A percentile compares a stretch with the other conserved stretches of the same genome.
Conservation (phyloP, 2,113 vertebrate genomes). For the Chaetura pelagica region DNA sequence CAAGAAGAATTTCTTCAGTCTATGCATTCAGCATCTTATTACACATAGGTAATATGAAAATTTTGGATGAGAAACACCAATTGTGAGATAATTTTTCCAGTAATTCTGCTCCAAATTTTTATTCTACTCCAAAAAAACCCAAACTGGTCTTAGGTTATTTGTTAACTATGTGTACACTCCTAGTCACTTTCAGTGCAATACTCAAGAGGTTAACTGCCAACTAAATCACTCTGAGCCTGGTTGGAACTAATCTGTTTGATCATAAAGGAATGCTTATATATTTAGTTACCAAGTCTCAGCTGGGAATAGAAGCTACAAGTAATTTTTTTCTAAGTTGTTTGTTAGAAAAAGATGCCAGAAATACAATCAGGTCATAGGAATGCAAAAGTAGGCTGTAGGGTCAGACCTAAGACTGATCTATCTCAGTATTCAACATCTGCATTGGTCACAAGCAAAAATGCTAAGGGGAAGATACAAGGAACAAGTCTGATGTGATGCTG, state of each 20-base stretch:
- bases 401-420: neutral
- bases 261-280: neutral
- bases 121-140: neutral
- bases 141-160: neutral
- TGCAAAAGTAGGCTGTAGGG: neutral
- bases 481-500: neutral
- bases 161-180: neutral
- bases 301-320: neutral
- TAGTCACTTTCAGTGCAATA: neutral
- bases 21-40: neutral
- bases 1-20: neutral
- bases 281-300: neutral
- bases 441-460: neutral
- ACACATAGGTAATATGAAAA: neutral
- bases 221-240: neutral
- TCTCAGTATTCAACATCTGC: neutral
- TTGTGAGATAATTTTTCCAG: neutral
- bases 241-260: neutral
- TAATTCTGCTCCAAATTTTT: slow-evolving; percentile 1
- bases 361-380: neutral
- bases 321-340: neutral
- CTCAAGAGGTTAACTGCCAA: neutral
- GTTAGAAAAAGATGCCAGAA: neutral
- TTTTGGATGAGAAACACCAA: neutral
- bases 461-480: neutral